phyloP scores from a whole-genome alignment of 2,888 invertebrate species.

The Oscheius sp. region DNA sequence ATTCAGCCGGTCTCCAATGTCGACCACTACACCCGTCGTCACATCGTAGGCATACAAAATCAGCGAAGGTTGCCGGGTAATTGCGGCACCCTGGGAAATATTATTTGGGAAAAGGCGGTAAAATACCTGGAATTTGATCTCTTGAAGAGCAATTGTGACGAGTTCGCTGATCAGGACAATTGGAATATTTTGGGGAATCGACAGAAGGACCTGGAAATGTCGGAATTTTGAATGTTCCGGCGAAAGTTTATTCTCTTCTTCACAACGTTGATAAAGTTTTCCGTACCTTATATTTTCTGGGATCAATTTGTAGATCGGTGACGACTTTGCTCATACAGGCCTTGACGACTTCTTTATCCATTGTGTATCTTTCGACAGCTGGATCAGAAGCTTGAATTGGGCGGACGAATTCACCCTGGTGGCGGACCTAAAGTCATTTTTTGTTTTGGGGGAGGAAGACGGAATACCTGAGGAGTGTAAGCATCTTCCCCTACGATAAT shows the following conservation, averaged over 20 bases:
- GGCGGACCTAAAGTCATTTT: conserved; percentile 68
- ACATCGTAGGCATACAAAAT: conserved; percentile 78
- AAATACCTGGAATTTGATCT: conserved; percentile 60
- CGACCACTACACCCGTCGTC: conserved; percentile 78
- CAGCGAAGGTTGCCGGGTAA: conserved; percentile 78
- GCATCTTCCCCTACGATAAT: conserved; percentile 67
- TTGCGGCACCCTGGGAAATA: conserved; percentile 73
- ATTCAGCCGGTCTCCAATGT: conserved; percentile 78
- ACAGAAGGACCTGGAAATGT: conserved; percentile 62
- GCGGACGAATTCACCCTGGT: conserved; percentile 73
- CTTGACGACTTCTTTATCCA: conserved; percentile 75
- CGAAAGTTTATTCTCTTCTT: background rate
- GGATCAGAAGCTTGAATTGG: conserved; percentile 76
- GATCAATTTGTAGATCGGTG: conserved; percentile 75
- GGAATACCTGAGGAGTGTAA: conserved; percentile 55
- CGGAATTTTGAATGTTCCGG: background rate
- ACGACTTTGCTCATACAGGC: conserved; percentile 77
- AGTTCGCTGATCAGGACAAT: conserved; percentile 70
- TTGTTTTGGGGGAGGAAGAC: too few species aligned
- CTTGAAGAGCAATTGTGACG: conserved; percentile 70
- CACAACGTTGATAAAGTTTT: too few species aligned
- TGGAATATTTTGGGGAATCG: conserved; percentile 70
- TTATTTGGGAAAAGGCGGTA: background rate
- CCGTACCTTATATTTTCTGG: conserved; percentile 75
- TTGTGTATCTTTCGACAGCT: conserved; percentile 75